Evolutionary conservation across 2,888 invertebrate species (phyloP).

Genomic region (Eupithecia exiguata): DNA sequence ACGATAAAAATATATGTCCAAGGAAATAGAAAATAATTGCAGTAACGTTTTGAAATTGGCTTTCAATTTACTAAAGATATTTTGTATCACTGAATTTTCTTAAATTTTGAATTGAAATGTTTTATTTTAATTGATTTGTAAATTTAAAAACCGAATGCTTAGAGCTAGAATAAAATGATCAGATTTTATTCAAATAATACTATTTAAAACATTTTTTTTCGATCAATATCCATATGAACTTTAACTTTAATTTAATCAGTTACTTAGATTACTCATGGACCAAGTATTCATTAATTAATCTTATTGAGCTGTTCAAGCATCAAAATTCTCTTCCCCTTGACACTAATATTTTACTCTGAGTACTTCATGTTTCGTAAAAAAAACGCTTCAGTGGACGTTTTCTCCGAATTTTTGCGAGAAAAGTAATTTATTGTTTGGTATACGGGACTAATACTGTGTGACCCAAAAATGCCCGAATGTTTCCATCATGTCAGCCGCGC

Average conservation of each 20-base stretch:
- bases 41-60: slow-evolving; percentile 45
- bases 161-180: background rate
- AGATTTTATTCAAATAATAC: too few species aligned
- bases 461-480: slow-evolving; percentile 76
- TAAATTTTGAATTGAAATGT: background rate
- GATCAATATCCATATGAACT: background rate
- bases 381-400: slow-evolving; percentile 8
- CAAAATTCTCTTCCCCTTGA: background rate
- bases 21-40: slow-evolving; percentile 52
- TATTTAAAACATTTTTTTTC: background rate
- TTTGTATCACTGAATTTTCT: background rate
- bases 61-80: slow-evolving; percentile 11
- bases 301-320: background rate
- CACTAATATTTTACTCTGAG: background rate
- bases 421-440: slow-evolving; percentile 61
- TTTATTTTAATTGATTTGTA: background rate
- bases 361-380: background rate
- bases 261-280: background rate
- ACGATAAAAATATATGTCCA: slow-evolving; percentile 17
- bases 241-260: background rate
- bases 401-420: slow-evolving; percentile 52
- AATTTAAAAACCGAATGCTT: background rate
- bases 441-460: slow-evolving; percentile 69
- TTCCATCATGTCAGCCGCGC: slow-evolving; percentile 63
- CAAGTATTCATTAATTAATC: too few species aligned